These are phyloP conservation scores for Macropus fuliginosus DNA, from an alignment of 2,797 vertebrate genomes.

Conservation along the genomic window DNA sequence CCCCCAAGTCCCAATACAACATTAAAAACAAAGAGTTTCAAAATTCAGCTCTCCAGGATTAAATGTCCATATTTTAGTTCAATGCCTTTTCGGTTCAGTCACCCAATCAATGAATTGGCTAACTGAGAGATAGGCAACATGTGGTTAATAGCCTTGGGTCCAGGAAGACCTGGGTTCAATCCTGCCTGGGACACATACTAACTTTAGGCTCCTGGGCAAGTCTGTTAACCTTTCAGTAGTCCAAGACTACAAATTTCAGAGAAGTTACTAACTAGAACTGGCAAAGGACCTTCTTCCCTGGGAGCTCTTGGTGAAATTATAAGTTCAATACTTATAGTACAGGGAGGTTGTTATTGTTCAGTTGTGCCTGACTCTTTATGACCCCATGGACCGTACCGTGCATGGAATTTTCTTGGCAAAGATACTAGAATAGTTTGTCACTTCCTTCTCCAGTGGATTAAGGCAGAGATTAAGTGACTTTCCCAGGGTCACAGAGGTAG, in stretches of 20 bases:
- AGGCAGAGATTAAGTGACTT: not conserved
- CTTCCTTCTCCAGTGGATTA: not conserved
- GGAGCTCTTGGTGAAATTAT: not conserved
- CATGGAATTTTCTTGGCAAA: not conserved
- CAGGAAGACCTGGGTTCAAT: not conserved
- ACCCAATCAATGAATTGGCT: not conserved
- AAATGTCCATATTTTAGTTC: conserved; percentile 40
- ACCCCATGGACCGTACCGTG: not conserved
- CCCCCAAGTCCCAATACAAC: conserved; percentile 13
- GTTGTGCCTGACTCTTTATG: not conserved
- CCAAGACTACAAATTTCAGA: not conserved
- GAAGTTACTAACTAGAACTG: not conserved
- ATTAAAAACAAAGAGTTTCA: conserved; percentile 8
- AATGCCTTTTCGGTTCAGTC: conserved; percentile 9
- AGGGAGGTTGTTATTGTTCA: too few species aligned
- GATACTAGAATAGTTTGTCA: not conserved
- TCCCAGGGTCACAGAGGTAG: not conserved
- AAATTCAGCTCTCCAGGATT: conserved; percentile 17
- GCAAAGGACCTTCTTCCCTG: not conserved
- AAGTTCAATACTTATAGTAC: not conserved
- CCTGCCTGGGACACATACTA: not conserved
- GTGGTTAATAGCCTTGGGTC: not conserved
- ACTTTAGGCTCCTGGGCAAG: not conserved
- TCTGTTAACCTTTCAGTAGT: not conserved
- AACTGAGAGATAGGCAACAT: not conserved